A percentile compares a stretch with the other conserved stretches of the same genome.
Conservation (phyloP, 2,888 invertebrate species). For the Eurytoma californica region DNA sequence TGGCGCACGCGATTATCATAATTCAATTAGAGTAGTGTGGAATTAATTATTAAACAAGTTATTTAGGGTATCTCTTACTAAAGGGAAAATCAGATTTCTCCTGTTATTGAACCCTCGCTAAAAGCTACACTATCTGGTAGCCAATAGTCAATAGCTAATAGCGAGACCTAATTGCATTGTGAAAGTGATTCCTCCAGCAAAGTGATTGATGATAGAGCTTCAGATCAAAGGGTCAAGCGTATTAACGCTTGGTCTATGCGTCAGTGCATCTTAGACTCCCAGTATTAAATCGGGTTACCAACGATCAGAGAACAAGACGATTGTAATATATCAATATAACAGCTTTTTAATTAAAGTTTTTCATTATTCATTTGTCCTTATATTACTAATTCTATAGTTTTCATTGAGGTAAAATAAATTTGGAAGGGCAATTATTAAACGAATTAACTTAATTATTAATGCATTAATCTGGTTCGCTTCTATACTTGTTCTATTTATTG, state of each 20-base stretch:
- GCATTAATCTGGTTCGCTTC: too few species aligned
- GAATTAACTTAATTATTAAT: too few species aligned
- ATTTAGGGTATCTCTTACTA: not conserved
- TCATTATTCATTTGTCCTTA: too few species aligned
- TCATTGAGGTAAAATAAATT: too few species aligned
- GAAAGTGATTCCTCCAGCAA: slow-evolving; percentile 38
- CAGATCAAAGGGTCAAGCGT: slow-evolving; percentile 42
- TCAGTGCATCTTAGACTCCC: not conserved
- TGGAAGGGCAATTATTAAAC: too few species aligned
- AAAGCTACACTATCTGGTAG: slow-evolving; percentile 17
- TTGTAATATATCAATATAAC: too few species aligned
- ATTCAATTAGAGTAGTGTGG: too few species aligned
- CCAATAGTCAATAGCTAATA: slow-evolving; percentile 24
- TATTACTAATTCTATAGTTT: too few species aligned
- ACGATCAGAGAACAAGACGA: not conserved
- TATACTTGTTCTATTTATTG: too few species aligned
- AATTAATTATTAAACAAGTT: too few species aligned
- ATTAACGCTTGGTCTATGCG: slow-evolving; percentile 16
- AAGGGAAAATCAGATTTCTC: not conserved
- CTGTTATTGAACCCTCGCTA: not conserved
- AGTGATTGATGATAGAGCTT: slow-evolving; percentile 25
- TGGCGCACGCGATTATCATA: too few species aligned
- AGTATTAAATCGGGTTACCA: slow-evolving; percentile 10
- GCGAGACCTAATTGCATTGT: slow-evolving; percentile 35
- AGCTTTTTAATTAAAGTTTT: too few species aligned